These are phyloP conservation scores for Ennomos quercinarius DNA, from an alignment of 2,888 invertebrate genomes.

Conservation along the genomic window DNA sequence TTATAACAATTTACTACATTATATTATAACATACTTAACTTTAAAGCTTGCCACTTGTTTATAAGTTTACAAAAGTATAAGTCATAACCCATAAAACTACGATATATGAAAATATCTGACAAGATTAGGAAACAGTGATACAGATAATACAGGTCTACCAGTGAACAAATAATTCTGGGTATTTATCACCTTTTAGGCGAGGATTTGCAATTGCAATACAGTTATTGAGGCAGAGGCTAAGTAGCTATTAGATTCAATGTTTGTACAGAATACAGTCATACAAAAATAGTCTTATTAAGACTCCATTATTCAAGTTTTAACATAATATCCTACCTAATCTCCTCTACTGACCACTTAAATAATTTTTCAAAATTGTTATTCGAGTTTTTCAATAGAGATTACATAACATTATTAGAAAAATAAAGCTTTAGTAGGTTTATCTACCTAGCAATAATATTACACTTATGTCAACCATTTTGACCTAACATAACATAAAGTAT, in stretches of 20 bases:
- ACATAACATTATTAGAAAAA: constrained; percentile 71
- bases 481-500: neutral
- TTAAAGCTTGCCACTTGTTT: constrained; percentile 78
- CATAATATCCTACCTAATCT: constrained; percentile 44
- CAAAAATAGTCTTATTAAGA: constrained; percentile 61
- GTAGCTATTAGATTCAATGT: constrained; percentile 21
- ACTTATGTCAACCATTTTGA: neutral
- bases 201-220: neutral
- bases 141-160: neutral
- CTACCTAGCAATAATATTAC: constrained; percentile 4
- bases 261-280: constrained; percentile 55
- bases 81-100: constrained; percentile 20
- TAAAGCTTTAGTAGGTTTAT: constrained; percentile 52
- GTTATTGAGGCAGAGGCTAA: neutral
- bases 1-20: constrained; percentile 75
- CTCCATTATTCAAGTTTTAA: constrained; percentile 45
- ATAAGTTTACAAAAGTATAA: constrained; percentile 35
- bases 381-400: constrained; percentile 45
- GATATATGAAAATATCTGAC: constrained; percentile 26
- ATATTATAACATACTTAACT: constrained; percentile 66
- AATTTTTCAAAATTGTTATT: constrained; percentile 37
- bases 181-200: neutral
- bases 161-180: neutral
- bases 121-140: constrained; percentile 1
- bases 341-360: constrained; percentile 47